Base-by-base conservation (phyloP, 2,113 vertebrate species). In the Gymnorhina tibicen region DNA sequence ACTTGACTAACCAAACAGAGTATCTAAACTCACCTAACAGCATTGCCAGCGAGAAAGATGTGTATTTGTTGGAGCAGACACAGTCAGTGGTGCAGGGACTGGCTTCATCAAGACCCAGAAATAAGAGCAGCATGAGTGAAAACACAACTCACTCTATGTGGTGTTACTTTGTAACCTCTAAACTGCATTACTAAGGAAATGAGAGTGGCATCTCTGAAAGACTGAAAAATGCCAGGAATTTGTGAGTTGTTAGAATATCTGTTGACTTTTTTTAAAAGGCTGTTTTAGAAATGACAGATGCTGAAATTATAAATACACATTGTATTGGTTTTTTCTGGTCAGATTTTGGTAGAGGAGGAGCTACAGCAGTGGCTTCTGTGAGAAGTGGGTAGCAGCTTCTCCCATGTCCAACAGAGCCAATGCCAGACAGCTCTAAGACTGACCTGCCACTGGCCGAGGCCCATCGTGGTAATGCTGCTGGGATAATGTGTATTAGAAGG, bases 181-280 rank as follows among this genome's bases (percentile, higher is more conserved):
- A 81, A 82, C 59, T 41, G 20, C 41, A 63, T 59, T 67, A 47
- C 33, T 75, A 47, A 86, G 72, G 89, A 95, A 97, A 87, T 87
- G 30, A 93, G 86, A 24, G 9, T 28, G 75, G 26, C 16, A 70
- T 35, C 41, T 88, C 72, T 55, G 67, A 72, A 91, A 77, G 66
- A 90, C 35, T 83, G 37, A 97, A 96, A 91, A 87, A 66, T 83
- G 90, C 47, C 52, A 92, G 70, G 60, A 96, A 91, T 91, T 66
- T 13, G 3, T 42, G 41, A 50, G n/a, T 12, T 68, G 18, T 35
- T 72, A 19, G 59, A 80, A 42, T 30, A 41, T 55, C 58, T 78
- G 12, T 18, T 74, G n/a, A 16, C 21, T 32, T 82, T 16, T 81
- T 10, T 5, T 5, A 19, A 91, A 63, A 13, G 18, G 10, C 46